Evolutionary conservation across 2,113 vertebrate genomes (phyloP).

Genomic region (Chionis minor): DNA sequence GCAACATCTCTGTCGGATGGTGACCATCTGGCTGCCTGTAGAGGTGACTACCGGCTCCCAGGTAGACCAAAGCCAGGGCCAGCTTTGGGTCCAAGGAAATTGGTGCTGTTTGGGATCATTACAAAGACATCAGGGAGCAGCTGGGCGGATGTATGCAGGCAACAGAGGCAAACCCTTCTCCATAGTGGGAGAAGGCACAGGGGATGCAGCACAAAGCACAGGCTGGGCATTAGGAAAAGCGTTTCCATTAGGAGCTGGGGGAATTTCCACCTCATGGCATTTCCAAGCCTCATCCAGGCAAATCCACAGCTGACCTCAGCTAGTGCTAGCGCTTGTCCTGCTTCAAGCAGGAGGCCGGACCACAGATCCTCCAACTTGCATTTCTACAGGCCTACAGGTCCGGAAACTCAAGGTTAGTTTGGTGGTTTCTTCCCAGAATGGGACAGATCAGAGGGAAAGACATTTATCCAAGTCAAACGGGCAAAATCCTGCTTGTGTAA

Average conservation of each 20-base stretch:
- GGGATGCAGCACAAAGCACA: not conserved
- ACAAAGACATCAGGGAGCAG: not conserved
- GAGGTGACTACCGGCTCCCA: not conserved
- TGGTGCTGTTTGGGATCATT: not conserved
- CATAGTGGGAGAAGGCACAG: not conserved
- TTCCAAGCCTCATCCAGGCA: not conserved
- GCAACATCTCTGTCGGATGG: not conserved
- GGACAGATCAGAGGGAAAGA: not conserved
- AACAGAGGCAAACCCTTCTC: not conserved
- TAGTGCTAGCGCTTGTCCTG: not conserved
- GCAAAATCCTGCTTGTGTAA: not conserved
- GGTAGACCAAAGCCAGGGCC: not conserved
- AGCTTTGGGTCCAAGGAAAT: not conserved
- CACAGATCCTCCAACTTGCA: not conserved
- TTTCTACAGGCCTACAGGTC: not conserved
- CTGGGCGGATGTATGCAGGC: no score
- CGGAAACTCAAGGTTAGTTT: not conserved
- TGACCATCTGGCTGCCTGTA: not conserved
- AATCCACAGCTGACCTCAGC: not conserved
- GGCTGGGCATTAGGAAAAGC: not conserved
- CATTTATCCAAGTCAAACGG: not conserved
- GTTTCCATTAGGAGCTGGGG: not conserved
- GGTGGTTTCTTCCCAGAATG: not conserved
- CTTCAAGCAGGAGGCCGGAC: not conserved
- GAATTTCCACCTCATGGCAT: not conserved